A percentile compares a stretch with the other conserved stretches of the same genome.
These are phyloP conservation scores for Zoanthus sansibaricus DNA, from an alignment of 92 coral and sea anemone species.

Conservation along the genomic window DNA sequence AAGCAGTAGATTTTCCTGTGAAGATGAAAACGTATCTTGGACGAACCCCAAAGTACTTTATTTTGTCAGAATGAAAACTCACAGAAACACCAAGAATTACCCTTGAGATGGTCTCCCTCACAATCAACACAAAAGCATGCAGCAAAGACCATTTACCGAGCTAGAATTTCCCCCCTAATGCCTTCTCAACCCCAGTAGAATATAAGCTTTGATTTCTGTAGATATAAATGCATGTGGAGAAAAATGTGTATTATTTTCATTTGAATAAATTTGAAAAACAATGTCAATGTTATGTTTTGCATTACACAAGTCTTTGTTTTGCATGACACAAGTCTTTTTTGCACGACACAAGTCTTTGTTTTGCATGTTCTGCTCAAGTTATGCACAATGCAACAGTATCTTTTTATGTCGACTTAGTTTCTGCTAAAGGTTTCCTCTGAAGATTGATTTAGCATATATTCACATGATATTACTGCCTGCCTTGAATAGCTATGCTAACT, in stretches of 20 bases:
- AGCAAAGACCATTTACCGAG: neutral
- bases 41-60: conserved; percentile 41
- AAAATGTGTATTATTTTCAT: neutral
- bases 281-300: conserved; percentile 3
- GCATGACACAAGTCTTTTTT: neutral
- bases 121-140: conserved; percentile 1
- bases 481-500: neutral
- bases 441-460: conserved; percentile 1
- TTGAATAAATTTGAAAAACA: neutral
- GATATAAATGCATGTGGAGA: neutral
- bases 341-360: neutral
- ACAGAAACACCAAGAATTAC: conserved; percentile 40
- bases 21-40: conserved; percentile 41
- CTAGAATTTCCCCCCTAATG: neutral
- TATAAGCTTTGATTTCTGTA: conserved; percentile 1
- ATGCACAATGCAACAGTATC: conserved; percentile 4
- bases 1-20: conserved; percentile 37
- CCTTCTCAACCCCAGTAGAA: neutral
- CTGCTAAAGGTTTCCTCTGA: neutral
- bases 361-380: conserved; percentile 8
- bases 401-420: neutral
- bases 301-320: conserved; percentile 3
- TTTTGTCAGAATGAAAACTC: conserved; percentile 20
- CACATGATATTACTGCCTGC: neutral
- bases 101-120: conserved; percentile 45